Percentiles rank a stretch among this genome's conserved stretches.
Evolutionary conservation across 1,140 invertebrate species (phyloP).

Genomic region (Aphidius ervi): DNA sequence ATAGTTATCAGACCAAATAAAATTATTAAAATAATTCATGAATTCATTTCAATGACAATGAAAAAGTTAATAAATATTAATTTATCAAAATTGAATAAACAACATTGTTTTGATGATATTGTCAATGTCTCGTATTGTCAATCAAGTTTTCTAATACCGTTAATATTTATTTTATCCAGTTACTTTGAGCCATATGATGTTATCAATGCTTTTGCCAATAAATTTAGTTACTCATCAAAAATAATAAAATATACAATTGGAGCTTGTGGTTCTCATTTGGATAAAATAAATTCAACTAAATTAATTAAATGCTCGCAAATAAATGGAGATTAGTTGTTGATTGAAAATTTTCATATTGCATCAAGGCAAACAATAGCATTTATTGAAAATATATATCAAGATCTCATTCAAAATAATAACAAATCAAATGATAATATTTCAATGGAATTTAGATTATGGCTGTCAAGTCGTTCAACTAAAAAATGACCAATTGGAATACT

Average conservation of each 20-base stretch:
- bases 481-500: constrained; percentile 64
- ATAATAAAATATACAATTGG: constrained; percentile 64
- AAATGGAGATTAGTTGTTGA: constrained; percentile 62
- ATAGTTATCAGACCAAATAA: constrained; percentile 81
- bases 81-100: too few relatives aligned
- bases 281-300: constrained; percentile 31
- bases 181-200: constrained; percentile 59
- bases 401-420: too few relatives aligned
- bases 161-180: constrained; percentile 66
- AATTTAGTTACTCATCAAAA: constrained; percentile 57
- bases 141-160: constrained; percentile 59
- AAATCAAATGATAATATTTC: constrained; percentile 52
- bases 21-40: constrained; percentile 51
- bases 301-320: constrained; percentile 56
- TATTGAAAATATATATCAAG: constrained; percentile 56
- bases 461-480: constrained; percentile 62
- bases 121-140: constrained; percentile 59
- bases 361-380: constrained; percentile 53
- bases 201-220: constrained; percentile 55
- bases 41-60: constrained; percentile 16
- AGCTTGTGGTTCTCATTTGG: constrained; percentile 44
- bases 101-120: constrained; percentile 40
- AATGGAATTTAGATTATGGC: constrained; percentile 65
- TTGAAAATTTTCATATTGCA: constrained; percentile 73
- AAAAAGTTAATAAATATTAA: too few relatives aligned